Evolutionary conservation across 2,888 invertebrate genomes (phyloP), one percentile per base, ranked within the genome.

Genomic region (Homarus gammarus): DNA sequence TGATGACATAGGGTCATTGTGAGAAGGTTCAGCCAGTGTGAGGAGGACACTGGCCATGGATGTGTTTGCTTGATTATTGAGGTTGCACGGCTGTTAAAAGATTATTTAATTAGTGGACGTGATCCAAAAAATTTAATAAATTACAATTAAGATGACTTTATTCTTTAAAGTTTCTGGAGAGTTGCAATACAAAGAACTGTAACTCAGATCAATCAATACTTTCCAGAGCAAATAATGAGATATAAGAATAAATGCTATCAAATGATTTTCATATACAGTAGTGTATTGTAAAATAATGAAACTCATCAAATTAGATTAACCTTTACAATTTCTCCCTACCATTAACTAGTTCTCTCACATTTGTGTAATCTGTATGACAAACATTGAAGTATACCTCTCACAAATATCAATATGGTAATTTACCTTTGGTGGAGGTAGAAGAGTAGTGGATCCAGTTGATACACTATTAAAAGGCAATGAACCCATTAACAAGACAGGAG

Each of bases 31-130:
- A 6, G 84, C 83, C 15, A 89, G 88, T 38, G 88, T 78, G 38
- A 89, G 40, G 44, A 89, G 81, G 18, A 89, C 88, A 44, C 84
- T 89, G 49, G 88, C 88, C 49, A 89, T 44, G 8, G 88, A 89
- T 1, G 88, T 77, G 68, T 33, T 88, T 40, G 68, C n/a, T 33
- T 73, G 77, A 68, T 27, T 75, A 64, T 22, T 84, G 15, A 75
- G 15, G 5, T 56, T 73, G 22, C 40, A 68, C 49, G 70, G 68
- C 70, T 64, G 40, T 0, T 68, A 33, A n/a, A 68, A 31, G 27
- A 18, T 56, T 18, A 56, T 64, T 64, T 64, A 8, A 64, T 5
- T 27, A 64, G 27, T 44, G 5, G 44, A 12, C 5, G 44, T 5
- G 44, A 44, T 44, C 3, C 64, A 64, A 27, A 10, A 56, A 0